Percentiles rank a stretch among this genome's conserved stretches.
phyloP scores from a whole-genome alignment of 2,888 invertebrate species.

The Epinotia bilunana region DNA sequence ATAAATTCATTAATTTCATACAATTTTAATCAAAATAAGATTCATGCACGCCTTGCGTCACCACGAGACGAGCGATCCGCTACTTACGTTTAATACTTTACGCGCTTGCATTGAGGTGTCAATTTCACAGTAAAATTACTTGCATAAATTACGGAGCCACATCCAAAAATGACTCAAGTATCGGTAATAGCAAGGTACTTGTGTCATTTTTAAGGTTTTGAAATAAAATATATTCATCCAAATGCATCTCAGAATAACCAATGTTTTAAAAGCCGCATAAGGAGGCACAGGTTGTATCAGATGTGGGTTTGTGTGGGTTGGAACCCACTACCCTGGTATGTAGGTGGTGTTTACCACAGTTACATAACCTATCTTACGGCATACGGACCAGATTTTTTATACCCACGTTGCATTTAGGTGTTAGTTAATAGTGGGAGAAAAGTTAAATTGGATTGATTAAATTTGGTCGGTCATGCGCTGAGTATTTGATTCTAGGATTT shows the following conservation, averaged over 20 bases:
- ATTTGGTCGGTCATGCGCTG: background rate
- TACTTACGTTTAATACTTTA: slow-evolving; percentile 16
- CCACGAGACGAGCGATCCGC: slow-evolving; percentile 1
- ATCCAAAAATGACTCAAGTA: background rate
- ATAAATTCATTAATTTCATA: background rate
- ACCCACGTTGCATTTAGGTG: slow-evolving; percentile 31
- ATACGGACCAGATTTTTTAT: slow-evolving; percentile 48
- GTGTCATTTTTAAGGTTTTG: background rate
- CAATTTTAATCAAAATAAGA: background rate
- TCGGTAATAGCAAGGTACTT: background rate
- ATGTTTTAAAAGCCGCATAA: slow-evolving; percentile 35
- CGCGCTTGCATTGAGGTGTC: slow-evolving; percentile 25
- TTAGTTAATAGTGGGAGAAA: slow-evolving; percentile 9
- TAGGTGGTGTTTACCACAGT: slow-evolving; percentile 64
- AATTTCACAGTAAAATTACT: slow-evolving; percentile 33
- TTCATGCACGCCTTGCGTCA: slow-evolving; percentile 5
- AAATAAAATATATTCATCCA: slow-evolving; percentile 21
- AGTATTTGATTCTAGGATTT: background rate
- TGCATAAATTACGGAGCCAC: slow-evolving; percentile 17
- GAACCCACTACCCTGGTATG: slow-evolving; percentile 62
- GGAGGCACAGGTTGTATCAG: slow-evolving; percentile 45
- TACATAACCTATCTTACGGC: slow-evolving; percentile 64
- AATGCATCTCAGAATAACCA: slow-evolving; percentile 33
- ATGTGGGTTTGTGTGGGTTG: slow-evolving; percentile 66
- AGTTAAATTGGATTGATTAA: slow-evolving; percentile 2